Evolutionary conservation across 2,797 vertebrate species (phyloP), one percentile per base, ranked within the genome.

Genomic region (Lepus townsendii): DNA sequence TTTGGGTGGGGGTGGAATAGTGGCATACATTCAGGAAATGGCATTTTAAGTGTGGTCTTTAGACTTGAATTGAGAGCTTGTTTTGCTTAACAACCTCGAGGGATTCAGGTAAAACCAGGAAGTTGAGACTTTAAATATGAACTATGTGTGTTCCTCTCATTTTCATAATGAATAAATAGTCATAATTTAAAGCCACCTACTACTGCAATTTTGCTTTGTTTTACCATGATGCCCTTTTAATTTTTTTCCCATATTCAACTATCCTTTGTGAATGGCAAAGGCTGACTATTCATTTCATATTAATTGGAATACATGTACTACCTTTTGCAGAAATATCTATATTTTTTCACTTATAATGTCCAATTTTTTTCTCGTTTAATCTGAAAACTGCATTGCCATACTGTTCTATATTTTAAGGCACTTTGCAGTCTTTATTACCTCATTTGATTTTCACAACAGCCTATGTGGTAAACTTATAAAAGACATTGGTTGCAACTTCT

Each of bases 41-140:
- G 50, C 88, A 75, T 96, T 97, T 97, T 95, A 97, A 96, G 90
- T 85, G 50, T 27, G 91, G 82, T 76, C 87, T 84, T 93, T 88
- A 83, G 82, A 93, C 86, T 89, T 50, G 30, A 92, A 90, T 42
- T 52, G 35, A 82, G 84, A 87, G 89, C 47, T 96, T 97, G 57
- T 54, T 96, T 91, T 89, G 52, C 60, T 85, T 84, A 75, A 68
- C 27, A 68, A 17, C 68, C 91, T 50, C 0, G 2, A 87, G 75
- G 66, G 82, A 91, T 54, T 83, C 54, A 93, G 78, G 72, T 83
- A 84, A 80, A 90, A 24, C 13, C 9, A 85, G 47, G 68, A 83
- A 76, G 32, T 10, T 50, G 20, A 72, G 84, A 57, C 93, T 88
- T 84, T 86, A 66, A 72, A 68, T 92, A 57, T 54, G 69, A 91